A percentile compares a stretch with the other conserved stretches of the same genome.
Evolutionary conservation across 2,888 invertebrate species (phyloP).

Genomic region (Diarsia mendica): DNA sequence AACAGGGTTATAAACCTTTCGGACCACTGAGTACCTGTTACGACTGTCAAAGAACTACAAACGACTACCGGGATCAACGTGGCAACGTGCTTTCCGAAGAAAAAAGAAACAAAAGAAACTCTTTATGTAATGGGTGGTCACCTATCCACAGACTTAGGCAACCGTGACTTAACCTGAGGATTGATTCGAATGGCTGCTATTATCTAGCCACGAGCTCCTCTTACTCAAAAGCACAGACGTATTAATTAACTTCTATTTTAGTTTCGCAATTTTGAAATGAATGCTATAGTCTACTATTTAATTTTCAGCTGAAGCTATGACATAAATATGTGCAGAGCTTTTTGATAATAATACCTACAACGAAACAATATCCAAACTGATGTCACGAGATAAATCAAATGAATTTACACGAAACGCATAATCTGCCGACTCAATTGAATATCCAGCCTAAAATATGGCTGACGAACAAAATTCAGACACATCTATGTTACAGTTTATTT

Average conservation of each 20-base stretch:
- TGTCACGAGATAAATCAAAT: slow-evolving; percentile 44
- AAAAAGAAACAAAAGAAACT: too few species aligned
- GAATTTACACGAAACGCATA: slow-evolving; percentile 27
- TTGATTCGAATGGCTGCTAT: too few species aligned
- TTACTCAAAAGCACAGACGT: neutral
- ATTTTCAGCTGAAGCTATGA: neutral
- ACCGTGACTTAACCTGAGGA: too few species aligned
- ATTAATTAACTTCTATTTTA: neutral
- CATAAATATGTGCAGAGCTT: neutral
- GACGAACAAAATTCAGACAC: slow-evolving; percentile 41
- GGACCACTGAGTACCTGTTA: too few species aligned
- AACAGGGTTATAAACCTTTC: too few species aligned
- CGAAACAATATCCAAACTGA: slow-evolving; percentile 19
- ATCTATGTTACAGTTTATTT: slow-evolving; percentile 28
- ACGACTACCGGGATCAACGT: too few species aligned
- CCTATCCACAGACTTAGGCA: too few species aligned
- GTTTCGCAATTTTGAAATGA: neutral
- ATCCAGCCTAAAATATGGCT: slow-evolving; percentile 42
- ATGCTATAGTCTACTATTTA: neutral
- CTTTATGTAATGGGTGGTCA: too few species aligned
- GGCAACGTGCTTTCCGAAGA: too few species aligned
- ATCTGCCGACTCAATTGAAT: slow-evolving; percentile 39
- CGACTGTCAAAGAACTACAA: too few species aligned
- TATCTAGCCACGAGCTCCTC: too few species aligned
- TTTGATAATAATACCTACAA: slow-evolving; percentile 21